Evolutionary conservation across 2,797 vertebrate genomes (phyloP), one percentile per base, ranked within the genome.

Genomic region (Phalanger gymnotis): DNA sequence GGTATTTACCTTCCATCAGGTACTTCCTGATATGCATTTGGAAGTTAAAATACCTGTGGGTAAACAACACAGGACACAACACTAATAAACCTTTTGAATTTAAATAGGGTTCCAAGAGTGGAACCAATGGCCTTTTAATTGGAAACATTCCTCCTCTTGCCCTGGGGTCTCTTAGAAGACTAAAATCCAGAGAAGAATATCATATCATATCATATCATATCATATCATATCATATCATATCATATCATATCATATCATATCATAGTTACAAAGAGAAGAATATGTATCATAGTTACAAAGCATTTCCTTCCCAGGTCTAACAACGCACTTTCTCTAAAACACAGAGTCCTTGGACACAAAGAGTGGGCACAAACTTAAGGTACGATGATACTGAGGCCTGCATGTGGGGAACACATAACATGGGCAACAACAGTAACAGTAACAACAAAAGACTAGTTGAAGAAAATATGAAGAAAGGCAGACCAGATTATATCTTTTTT

Each of bases 391-490:
- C 22, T 81, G 40, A 87, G 25, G 10, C 25, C 40, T 4, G 25
- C 73, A 27, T 12, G 9, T 27, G 5, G 3, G 10, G 40, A 47
- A 87, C 25, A 47, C 7, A 9, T 22, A 27, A 22, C 73, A 27
- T 47, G 12, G 3, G 9, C 9, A 81, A 47, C 40, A 87, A 27
- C 25, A 51, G 40, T 19, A 87, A 27, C 25, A 51, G 40, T 19
- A 81, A 25, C 66, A 81, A 47, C 54, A 90, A 56, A 53, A 91
- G 95, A 58, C 16, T 2, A 47, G 57, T 13, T 90, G 47, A 73
- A 93, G 28, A 93, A 92, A 94, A 95, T 11, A 93, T 87, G 53
- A 92, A 93, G 56, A 90, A 96, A 91, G 81, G n/a, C 10, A 47
- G 28, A 73, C 19, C 58, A 54, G 53, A 93, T 94, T 81, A 30